Conservation (phyloP, 2,113 vertebrate genomes). For the Neomonachus schauinslandi region DNA sequence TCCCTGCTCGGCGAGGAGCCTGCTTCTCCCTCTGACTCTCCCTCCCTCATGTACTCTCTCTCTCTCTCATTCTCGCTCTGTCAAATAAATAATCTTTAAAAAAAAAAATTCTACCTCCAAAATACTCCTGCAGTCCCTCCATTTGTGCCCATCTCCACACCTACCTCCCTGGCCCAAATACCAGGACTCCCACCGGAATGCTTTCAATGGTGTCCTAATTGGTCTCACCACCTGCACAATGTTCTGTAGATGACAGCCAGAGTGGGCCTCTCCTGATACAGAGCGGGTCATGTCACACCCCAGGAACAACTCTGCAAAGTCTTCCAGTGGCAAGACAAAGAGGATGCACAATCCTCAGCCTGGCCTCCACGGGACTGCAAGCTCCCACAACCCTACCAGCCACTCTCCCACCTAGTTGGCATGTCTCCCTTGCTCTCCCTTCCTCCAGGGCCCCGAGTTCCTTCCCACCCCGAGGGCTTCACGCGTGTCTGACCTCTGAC, state of each 20-base stretch:
- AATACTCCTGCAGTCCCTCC: background rate
- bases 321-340: background rate
- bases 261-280: background rate
- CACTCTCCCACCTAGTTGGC: background rate
- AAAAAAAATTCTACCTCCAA: background rate
- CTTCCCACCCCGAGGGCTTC: background rate
- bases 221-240: background rate
- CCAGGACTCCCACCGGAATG: background rate
- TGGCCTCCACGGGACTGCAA: background rate
- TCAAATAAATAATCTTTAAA: too few species aligned
- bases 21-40: too few species aligned
- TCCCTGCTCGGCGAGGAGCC: too few species aligned
- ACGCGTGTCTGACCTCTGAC: background rate
- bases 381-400: background rate
- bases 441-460: too few species aligned
- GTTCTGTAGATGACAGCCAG: background rate
- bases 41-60: too few species aligned
- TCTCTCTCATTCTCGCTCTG: too few species aligned
- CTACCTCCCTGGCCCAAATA: background rate
- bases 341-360: background rate
- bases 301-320: background rate
- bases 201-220: rapidly evolving
- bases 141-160: background rate
- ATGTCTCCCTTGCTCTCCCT: background rate
- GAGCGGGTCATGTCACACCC: background rate